Evolutionary conservation across 2,888 invertebrate species (phyloP), one percentile per base, ranked within the genome.

Genomic region (Athalia circularis): DNA sequence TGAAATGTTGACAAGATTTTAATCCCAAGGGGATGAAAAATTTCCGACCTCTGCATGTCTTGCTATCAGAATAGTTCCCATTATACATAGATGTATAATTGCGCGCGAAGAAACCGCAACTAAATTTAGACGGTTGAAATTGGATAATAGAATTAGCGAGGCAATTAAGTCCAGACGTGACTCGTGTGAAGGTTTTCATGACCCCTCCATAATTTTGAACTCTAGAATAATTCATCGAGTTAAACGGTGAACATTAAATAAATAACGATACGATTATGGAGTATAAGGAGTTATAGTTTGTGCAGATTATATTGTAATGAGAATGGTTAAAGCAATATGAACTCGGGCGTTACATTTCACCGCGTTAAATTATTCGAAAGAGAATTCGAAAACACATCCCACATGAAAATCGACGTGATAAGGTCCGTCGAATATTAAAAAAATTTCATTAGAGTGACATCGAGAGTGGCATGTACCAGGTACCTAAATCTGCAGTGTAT

Each of bases 61-160:
- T 29, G 2, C 2, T 29, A 29, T 29, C 29, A 29, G 29, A 1
- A 29, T 29, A 29, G 29, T 29, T 29, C 29, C 29, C 29, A 29
- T 29, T 29, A 2, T 29, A 29, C 29, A 29, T 29, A 29, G 29
- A 29, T 29, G 29, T 29, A 65, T 65, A 65, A 65, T 65, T 65
- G 65, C 48, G 48, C 48, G 65, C 47, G 65, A 48, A 48, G 48
- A 48, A 65, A 13, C 13, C n/a, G 15, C 29, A 65, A 65, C 48
- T 65, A 48, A 8, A 65, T 65, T 29, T 65, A 65, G 48, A n/a
- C 48, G 64, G 9, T 45, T 64, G 48, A 13, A 5, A 45, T 13
- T 48, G 48, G 48, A 48, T 7, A 15, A 65, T 65, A 48, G 48
- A 65, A 65, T 65, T 65, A 65, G 48, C 48, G 13, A 29, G 65